phyloP scores from a whole-genome alignment of 2,113 vertebrate genomes.

The Coracopsis vasa region DNA sequence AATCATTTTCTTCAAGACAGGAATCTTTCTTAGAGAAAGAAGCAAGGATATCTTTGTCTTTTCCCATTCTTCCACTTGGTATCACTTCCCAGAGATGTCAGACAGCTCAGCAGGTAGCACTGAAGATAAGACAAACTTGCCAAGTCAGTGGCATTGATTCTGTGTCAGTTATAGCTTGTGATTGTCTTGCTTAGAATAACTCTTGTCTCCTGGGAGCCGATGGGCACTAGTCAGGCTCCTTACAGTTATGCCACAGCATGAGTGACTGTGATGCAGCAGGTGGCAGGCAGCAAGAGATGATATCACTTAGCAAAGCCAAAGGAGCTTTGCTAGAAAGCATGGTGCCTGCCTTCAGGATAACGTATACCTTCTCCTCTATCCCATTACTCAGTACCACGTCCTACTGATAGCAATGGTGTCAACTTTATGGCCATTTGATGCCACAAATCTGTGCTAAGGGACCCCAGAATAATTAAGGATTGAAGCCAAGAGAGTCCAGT shows the following conservation, averaged over 20 bases:
- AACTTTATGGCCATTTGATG: background rate
- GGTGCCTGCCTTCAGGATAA: background rate
- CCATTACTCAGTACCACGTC: background rate
- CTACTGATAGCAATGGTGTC: background rate
- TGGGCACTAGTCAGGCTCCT: background rate
- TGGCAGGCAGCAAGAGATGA: background rate
- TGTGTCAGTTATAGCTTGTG: background rate
- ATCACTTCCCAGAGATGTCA: background rate
- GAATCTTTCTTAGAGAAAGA: background rate
- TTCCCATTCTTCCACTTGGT: background rate
- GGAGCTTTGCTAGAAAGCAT: background rate
- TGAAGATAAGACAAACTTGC: background rate
- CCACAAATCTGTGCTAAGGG: background rate
- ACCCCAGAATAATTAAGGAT: background rate
- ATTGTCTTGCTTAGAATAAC: background rate
- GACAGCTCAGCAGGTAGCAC: background rate
- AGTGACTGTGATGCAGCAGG: background rate
- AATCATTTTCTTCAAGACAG: background rate
- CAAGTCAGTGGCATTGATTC: background rate
- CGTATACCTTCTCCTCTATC: background rate
- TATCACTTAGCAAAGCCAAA: background rate
- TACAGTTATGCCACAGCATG: background rate
- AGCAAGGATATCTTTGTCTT: background rate
- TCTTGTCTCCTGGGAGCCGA: background rate
- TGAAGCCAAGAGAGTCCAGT: background rate